phyloP scores from a whole-genome alignment of 2,113 vertebrate genomes.

The Labeo rohita region DNA sequence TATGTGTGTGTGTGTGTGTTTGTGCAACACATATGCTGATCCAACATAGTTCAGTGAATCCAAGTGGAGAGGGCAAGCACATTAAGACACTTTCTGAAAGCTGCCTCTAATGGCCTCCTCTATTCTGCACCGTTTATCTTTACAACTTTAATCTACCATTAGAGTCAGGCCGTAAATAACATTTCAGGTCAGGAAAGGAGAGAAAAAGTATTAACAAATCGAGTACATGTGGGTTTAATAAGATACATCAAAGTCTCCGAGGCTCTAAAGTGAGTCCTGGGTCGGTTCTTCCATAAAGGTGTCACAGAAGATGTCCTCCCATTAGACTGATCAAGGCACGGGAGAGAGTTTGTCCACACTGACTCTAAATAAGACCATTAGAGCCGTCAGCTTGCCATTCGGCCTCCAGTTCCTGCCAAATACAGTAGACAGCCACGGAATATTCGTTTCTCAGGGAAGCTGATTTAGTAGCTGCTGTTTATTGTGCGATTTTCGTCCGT shows the following conservation, averaged over 20 bases:
- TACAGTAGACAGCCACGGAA: neutral
- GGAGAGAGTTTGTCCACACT: constrained; percentile 55
- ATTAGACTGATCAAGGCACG: constrained; percentile 70
- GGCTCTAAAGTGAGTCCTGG: constrained; percentile 60
- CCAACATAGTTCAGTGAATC: constrained; percentile 17
- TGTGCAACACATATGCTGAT: neutral
- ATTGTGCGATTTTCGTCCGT: too few relatives aligned
- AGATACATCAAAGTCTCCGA: constrained; percentile 72
- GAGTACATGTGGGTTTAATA: constrained; percentile 76
- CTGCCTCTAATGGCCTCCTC: constrained; percentile 47
- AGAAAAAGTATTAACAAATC: constrained; percentile 73
- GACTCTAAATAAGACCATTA: constrained; percentile 68
- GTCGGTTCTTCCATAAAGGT: constrained; percentile 77
- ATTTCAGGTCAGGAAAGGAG: constrained; percentile 62
- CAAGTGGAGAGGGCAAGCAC: constrained; percentile 24
- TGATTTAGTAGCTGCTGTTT: neutral
- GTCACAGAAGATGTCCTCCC: constrained; percentile 73
- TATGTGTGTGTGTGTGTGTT: neutral
- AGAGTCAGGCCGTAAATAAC: constrained; percentile 70
- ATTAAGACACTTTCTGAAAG: constrained; percentile 33
- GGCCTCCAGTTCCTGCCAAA: constrained; percentile 61
- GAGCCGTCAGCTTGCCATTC: constrained; percentile 59
- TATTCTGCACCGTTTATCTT: constrained; percentile 54
- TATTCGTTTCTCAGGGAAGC: neutral
- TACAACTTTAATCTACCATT: constrained; percentile 61